Conservation (phyloP, 2,888 invertebrate genomes). For the Eledona agricola region DNA sequence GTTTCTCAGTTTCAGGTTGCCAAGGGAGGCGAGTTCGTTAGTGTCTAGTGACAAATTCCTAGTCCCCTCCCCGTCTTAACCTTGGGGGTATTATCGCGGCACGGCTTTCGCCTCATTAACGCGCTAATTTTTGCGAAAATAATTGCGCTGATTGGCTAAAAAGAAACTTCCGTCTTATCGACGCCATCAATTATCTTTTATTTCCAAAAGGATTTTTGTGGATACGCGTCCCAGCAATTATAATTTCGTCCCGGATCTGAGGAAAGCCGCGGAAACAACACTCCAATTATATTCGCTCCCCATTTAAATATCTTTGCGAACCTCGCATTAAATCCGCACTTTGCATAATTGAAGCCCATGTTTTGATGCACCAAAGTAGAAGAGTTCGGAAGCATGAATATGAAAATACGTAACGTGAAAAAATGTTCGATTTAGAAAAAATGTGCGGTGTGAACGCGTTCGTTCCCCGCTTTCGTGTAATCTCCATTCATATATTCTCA, state of each 20-base stretch:
- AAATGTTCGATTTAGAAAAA: not conserved
- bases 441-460: constrained; percentile 5
- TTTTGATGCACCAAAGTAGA: constrained; percentile 26
- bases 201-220: constrained; percentile 11
- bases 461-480: constrained; percentile 8
- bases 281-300: constrained; percentile 44
- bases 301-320: constrained; percentile 45
- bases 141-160: no score
- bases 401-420: not conserved
- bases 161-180: no score
- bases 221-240: constrained; percentile 38
- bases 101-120: constrained; percentile 38
- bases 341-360: constrained; percentile 45
- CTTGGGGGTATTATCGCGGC: constrained; percentile 38
- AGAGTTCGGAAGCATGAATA: constrained; percentile 3
- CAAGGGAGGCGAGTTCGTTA: constrained; percentile 39
- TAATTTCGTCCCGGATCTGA: constrained; percentile 42
- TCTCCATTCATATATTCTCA: constrained; percentile 35
- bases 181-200: constrained; percentile 11
- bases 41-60: constrained; percentile 37
- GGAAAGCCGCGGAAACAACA: constrained; percentile 43
- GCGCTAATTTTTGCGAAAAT: constrained; percentile 40
- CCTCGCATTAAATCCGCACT: constrained; percentile 44
- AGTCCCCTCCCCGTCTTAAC: constrained; percentile 26
- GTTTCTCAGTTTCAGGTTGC: constrained; percentile 41